Evolutionary conservation across 2,888 invertebrate genomes (phyloP).

Genomic region (Diplazon laetatorius): DNA sequence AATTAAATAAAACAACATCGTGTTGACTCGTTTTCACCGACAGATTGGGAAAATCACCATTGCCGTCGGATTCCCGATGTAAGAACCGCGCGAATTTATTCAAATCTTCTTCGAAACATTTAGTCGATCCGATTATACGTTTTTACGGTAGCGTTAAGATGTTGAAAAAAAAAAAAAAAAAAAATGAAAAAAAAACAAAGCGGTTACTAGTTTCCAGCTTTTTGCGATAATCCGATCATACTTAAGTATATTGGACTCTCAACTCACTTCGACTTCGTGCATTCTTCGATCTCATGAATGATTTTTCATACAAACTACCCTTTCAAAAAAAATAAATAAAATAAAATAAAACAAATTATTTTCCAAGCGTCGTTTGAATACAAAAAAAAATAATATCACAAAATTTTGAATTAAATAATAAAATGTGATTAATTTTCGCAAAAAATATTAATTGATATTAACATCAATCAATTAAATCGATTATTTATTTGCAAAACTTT

Average conservation of each 20-base stretch:
- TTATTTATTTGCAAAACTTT: no score
- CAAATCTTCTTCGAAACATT: conserved; percentile 47
- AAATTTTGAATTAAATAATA: not conserved
- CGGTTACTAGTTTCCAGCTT: conserved; percentile 3
- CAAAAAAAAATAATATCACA: no score
- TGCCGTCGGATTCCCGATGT: conserved; percentile 1
- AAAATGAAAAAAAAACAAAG: not conserved
- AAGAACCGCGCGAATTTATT: conserved; percentile 26
- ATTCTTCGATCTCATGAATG: not conserved
- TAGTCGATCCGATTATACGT: conserved; percentile 51
- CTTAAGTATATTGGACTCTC: conserved; percentile 19
- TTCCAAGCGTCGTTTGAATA: not conserved
- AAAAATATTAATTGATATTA: no score
- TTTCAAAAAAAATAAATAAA: not conserved
- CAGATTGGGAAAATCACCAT: conserved; percentile 1
- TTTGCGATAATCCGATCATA: conserved; percentile 49
- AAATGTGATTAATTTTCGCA: not conserved
- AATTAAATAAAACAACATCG: not conserved
- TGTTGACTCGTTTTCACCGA: not conserved
- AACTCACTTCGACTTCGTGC: not conserved
- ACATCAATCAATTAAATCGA: no score
- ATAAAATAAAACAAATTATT: not conserved
- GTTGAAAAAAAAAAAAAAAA: not conserved
- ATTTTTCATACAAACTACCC: not conserved
- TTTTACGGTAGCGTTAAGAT: conserved; percentile 3